Base-by-base conservation (phyloP, 2,113 vertebrate species). In the Triplophysa siluroides region DNA sequence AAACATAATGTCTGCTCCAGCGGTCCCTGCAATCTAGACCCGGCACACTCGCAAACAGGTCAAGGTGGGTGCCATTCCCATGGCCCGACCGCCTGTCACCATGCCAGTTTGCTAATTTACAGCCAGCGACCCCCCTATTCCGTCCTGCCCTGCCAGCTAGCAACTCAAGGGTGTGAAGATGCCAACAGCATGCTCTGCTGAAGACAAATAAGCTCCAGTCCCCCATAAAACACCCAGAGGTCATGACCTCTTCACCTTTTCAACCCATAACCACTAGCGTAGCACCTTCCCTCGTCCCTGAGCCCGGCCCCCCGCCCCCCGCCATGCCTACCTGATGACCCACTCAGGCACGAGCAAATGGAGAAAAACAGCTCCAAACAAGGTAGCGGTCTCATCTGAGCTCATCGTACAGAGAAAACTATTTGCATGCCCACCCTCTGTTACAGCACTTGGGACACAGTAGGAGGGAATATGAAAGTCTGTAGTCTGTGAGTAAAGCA, bases 211-310 rank as follows among this genome's bases (percentile, higher is more conserved):
- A 89, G 88, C 83, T 85, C 82, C 82, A 74, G 89, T 85, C 89
- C 86, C 83, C 88, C 86, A 85, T 92, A 93, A 92, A 93, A 91
- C 88, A 91, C 86, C 81, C 87, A 67, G 88, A 92, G 90, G 92
- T 89, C 89, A 82, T 74, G 89, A 93, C 92, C 92, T 90, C 87
- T 84, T 92, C 87, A 91, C 90, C 91, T 89, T 90, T 92, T 91
- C 89, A 91, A 91, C 91, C 86, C 88, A 85, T 89, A 85, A 83
- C 64, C 52, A 71, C 76, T 58, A 16, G 70, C 21, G 45, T 63
- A 56, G 50, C 50, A 61, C 73, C 68, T 61, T 43, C 78, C 76
- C 41, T 75, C 56, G 23, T 65, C 77, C 74, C 41, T 7, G 84
- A 62, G n/a, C 79, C 64, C 52, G 84, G 74, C 87, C 86, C 86